Percentiles rank a stretch among this genome's conserved stretches.
Conservation (phyloP, 2,113 vertebrate species). For the Eidolon helvum region DNA sequence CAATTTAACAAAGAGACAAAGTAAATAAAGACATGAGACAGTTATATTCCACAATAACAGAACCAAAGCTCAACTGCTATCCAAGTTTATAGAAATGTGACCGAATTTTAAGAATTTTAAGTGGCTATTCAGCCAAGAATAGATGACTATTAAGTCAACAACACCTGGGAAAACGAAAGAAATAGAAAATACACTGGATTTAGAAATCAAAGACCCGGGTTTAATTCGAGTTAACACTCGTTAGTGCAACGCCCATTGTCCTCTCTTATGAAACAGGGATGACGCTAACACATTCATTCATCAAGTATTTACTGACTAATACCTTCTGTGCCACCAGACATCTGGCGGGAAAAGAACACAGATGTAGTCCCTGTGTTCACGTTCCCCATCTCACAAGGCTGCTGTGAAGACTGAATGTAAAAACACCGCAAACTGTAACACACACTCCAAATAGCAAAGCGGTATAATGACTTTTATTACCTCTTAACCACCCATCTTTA, state of each 20-base stretch:
- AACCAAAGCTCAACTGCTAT: constrained; percentile 38
- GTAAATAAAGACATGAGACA: not conserved
- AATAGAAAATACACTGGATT: not conserved
- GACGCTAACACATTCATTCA: not conserved
- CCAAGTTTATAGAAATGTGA: not conserved
- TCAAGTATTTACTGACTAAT: not conserved
- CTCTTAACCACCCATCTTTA: not conserved
- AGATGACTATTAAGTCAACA: not conserved
- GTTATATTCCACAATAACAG: not conserved
- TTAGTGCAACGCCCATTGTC: not conserved
- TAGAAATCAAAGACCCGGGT: not conserved
- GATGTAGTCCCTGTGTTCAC: not conserved
- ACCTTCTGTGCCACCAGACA: not conserved
- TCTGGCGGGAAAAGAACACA: not conserved
- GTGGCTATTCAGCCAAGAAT: not conserved
- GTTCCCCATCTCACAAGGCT: not conserved
- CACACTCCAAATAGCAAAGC: not conserved
- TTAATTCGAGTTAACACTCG: not conserved
- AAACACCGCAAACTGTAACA: not conserved
- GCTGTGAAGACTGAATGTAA: not conserved
- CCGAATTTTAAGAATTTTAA: constrained; percentile 27
- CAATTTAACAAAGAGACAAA: not conserved
- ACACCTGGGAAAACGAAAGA: not conserved
- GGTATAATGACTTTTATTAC: not conserved
- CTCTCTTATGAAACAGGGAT: not conserved